phyloP scores from a whole-genome alignment of 2,113 vertebrate species.

The Eleginops maclovinus region DNA sequence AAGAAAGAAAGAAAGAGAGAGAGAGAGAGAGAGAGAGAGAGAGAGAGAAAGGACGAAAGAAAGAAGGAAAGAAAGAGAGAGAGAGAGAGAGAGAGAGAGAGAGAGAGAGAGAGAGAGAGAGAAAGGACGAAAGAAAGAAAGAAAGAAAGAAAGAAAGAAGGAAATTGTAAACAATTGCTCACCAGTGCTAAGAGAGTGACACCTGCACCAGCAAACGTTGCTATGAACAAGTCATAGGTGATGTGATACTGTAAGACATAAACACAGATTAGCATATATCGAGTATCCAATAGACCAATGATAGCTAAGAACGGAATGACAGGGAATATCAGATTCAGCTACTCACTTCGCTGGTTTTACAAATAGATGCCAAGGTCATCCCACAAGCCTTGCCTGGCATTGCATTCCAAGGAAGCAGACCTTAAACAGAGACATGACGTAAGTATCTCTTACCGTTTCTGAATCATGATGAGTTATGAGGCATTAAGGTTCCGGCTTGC shows the following conservation, averaged over 20 bases:
- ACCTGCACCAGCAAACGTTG: constrained; percentile 93
- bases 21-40: too few relatives aligned
- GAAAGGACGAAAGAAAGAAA: too few relatives aligned
- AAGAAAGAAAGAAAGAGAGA: too few relatives aligned
- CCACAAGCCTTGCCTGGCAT: constrained; percentile 95
- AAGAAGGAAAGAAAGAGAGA: too few relatives aligned
- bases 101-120: too few relatives aligned
- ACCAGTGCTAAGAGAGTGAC: constrained; percentile 95
- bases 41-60: too few relatives aligned
- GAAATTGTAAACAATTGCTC: constrained; percentile 74
- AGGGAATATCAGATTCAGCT: constrained; percentile 26
- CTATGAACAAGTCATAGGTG: constrained; percentile 96
- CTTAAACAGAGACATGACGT: constrained; percentile 77
- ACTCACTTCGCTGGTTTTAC: constrained; percentile 95
- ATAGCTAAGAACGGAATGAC: not conserved
- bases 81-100: too few relatives aligned
- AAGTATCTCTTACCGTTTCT: constrained; percentile 23
- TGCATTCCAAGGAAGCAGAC: constrained; percentile 95
- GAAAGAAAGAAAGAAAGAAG: too few relatives aligned
- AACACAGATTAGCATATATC: constrained; percentile 16
- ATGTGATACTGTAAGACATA: constrained; percentile 89
- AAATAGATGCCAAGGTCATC: constrained; percentile 92
- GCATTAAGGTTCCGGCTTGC: not conserved
- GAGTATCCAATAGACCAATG: too few relatives aligned
- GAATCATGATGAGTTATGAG: constrained; percentile 49